Base-by-base conservation (phyloP, 2,113 vertebrate species). In the Pimephales promelas region DNA sequence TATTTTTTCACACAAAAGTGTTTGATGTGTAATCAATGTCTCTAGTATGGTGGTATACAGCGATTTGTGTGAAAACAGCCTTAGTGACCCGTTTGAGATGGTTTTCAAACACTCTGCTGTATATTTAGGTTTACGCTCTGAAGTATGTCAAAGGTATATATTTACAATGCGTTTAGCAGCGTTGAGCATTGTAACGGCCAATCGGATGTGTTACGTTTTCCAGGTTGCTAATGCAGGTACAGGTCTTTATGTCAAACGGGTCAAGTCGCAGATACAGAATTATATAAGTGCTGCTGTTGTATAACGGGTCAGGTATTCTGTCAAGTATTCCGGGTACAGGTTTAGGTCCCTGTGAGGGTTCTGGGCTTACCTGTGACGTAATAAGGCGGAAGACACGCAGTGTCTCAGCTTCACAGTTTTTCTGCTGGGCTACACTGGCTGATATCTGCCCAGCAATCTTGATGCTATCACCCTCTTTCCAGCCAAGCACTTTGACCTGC, bases 401-500 rank as follows among this genome's bases (percentile, higher is more conserved):
- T 0, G 98, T 99, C 91, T 99, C 98, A 0, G 97, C 96, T 93
- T 99, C 98, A 86, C 98, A 99, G 92, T 97, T 99, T 88, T 97
- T 97, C 83, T 99, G 98, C 88, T 99, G 98, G 79, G 97, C 96
- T 74, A 99, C 94, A 70, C 97, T 97, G 88, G 98, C 97, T 45
- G 98, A 99, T 87, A 99, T 96, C 89, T 98, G 97, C 9, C 97
- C 97, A 5, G 95, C 96, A 75, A 99, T 99, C 92, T 98, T 99
- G 88, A 98, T 96, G 91, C 95, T 97, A 89, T 99, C 98, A 0
- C 97, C 97, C 49, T 99, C 98, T 88, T 99, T 99, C 98, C 98
- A 99, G 22, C 98, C 98, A 8, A 99, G 94, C 28, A 99, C 94
- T 92, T 99, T 99, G n/a, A 99, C 98, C 90, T 99, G 98, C 49